Percentiles rank a stretch among this genome's conserved stretches.
Evolutionary conservation across 2,888 invertebrate genomes (phyloP).

Genomic region (Diadegma fenestrale): DNA sequence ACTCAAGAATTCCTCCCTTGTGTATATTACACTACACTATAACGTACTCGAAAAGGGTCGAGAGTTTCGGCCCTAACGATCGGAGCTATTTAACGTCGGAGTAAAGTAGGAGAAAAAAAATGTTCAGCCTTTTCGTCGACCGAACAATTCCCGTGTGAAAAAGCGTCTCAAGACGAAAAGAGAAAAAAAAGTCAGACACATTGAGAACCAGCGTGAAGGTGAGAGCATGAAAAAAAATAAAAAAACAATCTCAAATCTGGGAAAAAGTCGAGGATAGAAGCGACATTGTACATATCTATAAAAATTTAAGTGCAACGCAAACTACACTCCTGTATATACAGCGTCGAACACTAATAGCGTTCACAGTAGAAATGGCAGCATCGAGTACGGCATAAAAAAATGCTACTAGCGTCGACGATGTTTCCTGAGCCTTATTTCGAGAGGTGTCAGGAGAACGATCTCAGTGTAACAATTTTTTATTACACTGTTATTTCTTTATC

Average conservation of each 20-base stretch:
- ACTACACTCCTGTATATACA: not conserved
- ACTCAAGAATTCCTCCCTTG: constrained; percentile 26
- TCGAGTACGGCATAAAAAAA: constrained; percentile 12
- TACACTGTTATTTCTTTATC: constrained; percentile 16
- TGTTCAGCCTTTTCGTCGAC: constrained; percentile 37
- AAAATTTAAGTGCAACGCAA: constrained; percentile 15
- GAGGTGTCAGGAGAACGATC: constrained; percentile 22
- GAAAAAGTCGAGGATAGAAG: constrained; percentile 5
- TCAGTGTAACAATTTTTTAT: constrained; percentile 39
- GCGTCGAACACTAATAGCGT: constrained; percentile 10
- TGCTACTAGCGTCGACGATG: constrained; percentile 44
- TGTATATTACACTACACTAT: constrained; percentile 6
- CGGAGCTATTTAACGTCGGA: constrained; percentile 43
- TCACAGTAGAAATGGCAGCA: constrained; percentile 34
- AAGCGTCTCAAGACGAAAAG: constrained; percentile 17
- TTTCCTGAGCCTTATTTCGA: constrained; percentile 26
- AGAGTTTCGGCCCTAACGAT: constrained; percentile 58
- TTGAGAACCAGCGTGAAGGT: not conserved
- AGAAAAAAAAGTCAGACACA: constrained; percentile 5
- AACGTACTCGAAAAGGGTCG: constrained; percentile 20
- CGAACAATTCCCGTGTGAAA: constrained; percentile 48
- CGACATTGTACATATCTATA: constrained; percentile 15
- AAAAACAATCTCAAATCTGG: constrained; percentile 27
- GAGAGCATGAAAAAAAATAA: not conserved
- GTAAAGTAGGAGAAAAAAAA: constrained; percentile 6